Percentiles rank a stretch among this genome's conserved stretches.
Conservation (phyloP, 2,797 vertebrate genomes). For the Neopelma chrysocephalum region DNA sequence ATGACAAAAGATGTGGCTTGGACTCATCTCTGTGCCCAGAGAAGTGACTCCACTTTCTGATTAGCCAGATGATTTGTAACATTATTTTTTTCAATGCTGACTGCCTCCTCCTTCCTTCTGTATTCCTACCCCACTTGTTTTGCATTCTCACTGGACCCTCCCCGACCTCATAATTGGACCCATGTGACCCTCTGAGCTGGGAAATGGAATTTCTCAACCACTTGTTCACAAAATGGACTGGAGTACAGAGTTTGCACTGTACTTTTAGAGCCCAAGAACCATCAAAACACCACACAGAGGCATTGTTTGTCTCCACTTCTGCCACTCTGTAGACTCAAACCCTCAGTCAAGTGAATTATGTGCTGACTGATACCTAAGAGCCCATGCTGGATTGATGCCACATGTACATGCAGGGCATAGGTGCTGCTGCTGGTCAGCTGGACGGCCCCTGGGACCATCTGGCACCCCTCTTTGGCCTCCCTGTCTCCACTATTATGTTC, state of each 20-base stretch:
- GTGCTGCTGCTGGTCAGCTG: conserved; percentile 58
- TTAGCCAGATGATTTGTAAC: not conserved
- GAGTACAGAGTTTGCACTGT: not conserved
- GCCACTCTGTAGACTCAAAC: conserved; percentile 14
- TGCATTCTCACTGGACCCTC: not conserved
- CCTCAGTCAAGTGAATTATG: conserved; percentile 39
- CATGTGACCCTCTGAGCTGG: not conserved
- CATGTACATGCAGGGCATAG: conserved; percentile 36
- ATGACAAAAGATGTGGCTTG: not conserved
- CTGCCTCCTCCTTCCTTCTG: not conserved
- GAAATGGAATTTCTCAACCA: not conserved
- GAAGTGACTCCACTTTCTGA: not conserved
- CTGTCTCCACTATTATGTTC: not conserved
- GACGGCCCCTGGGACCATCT: conserved; percentile 38
- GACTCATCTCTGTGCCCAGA: not conserved
- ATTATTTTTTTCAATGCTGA: not conserved
- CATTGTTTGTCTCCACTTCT: conserved; percentile 38
- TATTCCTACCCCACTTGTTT: not conserved
- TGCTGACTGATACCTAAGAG: not conserved
- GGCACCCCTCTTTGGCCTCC: conserved; percentile 16
- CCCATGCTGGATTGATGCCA: not conserved
- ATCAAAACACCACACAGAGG: not conserved
- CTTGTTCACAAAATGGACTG: not conserved
- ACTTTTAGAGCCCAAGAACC: not conserved
- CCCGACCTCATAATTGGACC: not conserved